Base-by-base conservation (phyloP, 2,113 vertebrate species). In the Solenodon paradoxus region DNA sequence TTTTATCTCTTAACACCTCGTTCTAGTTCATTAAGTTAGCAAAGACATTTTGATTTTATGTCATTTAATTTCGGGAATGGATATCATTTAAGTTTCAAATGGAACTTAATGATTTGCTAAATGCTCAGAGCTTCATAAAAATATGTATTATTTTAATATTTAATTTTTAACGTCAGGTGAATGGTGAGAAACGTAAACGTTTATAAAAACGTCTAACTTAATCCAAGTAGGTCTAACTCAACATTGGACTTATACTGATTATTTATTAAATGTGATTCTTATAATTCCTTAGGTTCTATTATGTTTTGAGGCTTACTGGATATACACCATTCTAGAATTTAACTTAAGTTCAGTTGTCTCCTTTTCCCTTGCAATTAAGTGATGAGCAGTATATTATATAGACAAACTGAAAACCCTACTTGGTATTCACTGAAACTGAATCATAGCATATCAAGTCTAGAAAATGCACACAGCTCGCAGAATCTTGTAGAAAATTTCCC, bases 1-100 rank as follows among this genome's bases (percentile, higher is more conserved):
- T 79, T 86, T 93, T 83, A 68, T 82, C 5, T 77, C 32, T 38
- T 83, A 53, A 57, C 4, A 71, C 0, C 20, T 71, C 38, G 66
- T 72, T 90, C 61, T 93, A 0, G 78, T 79, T 93, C 32, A 80
- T 87, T 89, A 79, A 83, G 7, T 59, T 64, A 49, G 28, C 57
- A 96, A 92, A 96, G 30, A 16, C 17, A 63, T 74, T n/a, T 94
- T 94, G n/a, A 47, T 80, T 93, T 87, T 92, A 61, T 66, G n/a
- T 68, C 35, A 59, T 77, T 82, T 79, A 78, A 77, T 92, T 90
- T 94, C 42, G 90, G 38, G 32, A 92, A 45, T 78, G 3, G 30
- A 20, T 28, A 72, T 92, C 57, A n/a, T 89, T 96, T 72, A 90
- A 68, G 81, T 82, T 84, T 93, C 42, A 88, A 13, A 84, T 92